Percentiles rank a stretch among this genome's conserved stretches.
phyloP scores from a whole-genome alignment of 1,140 invertebrate species.

The Papilio helenus region DNA sequence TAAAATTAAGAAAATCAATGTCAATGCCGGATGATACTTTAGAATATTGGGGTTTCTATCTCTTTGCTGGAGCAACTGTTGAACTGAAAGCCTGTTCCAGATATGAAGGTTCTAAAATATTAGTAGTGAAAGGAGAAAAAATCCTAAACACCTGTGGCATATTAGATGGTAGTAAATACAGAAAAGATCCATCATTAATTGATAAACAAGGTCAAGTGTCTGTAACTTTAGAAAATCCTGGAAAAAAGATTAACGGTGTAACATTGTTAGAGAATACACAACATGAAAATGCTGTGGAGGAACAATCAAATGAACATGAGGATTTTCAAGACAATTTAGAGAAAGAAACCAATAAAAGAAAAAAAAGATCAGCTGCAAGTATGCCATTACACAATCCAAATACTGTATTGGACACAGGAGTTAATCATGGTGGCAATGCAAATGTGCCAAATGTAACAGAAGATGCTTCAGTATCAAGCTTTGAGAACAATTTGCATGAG shows the following conservation, averaged over 20 bases:
- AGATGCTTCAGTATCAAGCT: conserved; percentile 88
- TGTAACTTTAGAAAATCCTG: conserved; percentile 86
- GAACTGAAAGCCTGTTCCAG: conserved; percentile 91
- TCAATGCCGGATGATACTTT: conserved; percentile 91
- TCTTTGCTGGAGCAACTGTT: conserved; percentile 89
- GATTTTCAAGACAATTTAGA: conserved; percentile 23
- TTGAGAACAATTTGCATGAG: conserved; percentile 88
- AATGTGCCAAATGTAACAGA: conserved; percentile 81
- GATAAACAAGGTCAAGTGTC: conserved; percentile 86
- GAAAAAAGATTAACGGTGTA: conserved; percentile 63
- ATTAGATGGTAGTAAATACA: conserved; percentile 87
- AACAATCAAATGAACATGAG: conserved; percentile 36
- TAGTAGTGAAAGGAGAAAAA: conserved; percentile 90
- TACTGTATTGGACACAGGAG: conserved; percentile 87
- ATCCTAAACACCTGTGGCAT: conserved; percentile 90
- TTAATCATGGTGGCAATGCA: conserved; percentile 89
- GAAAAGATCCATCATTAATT: conserved; percentile 82
- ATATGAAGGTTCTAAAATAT: conserved; percentile 89
- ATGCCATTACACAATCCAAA: conserved; percentile 81
- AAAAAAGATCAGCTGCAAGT: conserved; percentile 57
- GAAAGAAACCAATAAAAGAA: conserved; percentile 37
- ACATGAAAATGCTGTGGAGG: conserved; percentile 18
- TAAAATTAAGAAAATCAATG: conserved; percentile 91
- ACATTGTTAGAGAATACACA: conserved; percentile 6
- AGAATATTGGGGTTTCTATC: conserved; percentile 95